These are phyloP conservation scores for Drosophila hamatofila DNA, from an alignment of 2,888 invertebrate species.

Conservation along the genomic window DNA sequence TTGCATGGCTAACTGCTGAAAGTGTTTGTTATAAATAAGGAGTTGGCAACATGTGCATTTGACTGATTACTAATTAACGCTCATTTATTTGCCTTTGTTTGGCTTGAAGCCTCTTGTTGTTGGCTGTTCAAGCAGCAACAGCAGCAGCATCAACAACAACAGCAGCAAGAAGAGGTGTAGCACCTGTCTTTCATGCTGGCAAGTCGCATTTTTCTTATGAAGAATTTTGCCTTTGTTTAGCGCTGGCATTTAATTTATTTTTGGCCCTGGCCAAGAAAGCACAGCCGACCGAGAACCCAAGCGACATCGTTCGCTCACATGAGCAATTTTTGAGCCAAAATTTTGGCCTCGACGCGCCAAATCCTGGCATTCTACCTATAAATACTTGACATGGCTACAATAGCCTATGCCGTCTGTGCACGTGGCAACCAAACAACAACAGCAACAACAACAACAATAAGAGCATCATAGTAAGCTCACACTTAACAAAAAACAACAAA, in stretches of 20 bases:
- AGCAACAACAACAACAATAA: not conserved
- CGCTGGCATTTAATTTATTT: conserved; percentile 77
- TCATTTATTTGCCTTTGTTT: conserved; percentile 65
- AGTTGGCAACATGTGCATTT: conserved; percentile 61
- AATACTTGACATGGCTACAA: conserved; percentile 77
- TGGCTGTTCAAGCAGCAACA: conserved; percentile 4
- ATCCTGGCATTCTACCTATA: conserved; percentile 74
- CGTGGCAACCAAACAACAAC: conserved; percentile 24
- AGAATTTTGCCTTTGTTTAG: conserved; percentile 71
- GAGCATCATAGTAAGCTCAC: not conserved
- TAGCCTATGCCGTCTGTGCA: conserved; percentile 50
- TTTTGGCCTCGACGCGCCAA: conserved; percentile 54
- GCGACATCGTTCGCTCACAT: conserved; percentile 30
- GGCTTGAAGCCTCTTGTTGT: conserved; percentile 26
- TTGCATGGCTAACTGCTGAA: not conserved
- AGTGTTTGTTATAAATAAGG: conserved; percentile 20
- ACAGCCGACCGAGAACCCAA: conserved; percentile 1
- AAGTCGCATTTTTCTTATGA: conserved; percentile 51
- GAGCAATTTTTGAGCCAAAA: conserved; percentile 61
- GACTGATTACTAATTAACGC: conserved; percentile 74
- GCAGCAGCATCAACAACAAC: not conserved
- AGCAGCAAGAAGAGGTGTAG: conserved; percentile 1
- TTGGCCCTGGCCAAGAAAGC: conserved; percentile 42
- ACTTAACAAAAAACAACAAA: conserved; percentile 1
- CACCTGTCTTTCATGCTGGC: conserved; percentile 38